Base-by-base conservation (phyloP, 2,888 invertebrate genomes). In the Caenorhabditis sulstoni region DNA sequence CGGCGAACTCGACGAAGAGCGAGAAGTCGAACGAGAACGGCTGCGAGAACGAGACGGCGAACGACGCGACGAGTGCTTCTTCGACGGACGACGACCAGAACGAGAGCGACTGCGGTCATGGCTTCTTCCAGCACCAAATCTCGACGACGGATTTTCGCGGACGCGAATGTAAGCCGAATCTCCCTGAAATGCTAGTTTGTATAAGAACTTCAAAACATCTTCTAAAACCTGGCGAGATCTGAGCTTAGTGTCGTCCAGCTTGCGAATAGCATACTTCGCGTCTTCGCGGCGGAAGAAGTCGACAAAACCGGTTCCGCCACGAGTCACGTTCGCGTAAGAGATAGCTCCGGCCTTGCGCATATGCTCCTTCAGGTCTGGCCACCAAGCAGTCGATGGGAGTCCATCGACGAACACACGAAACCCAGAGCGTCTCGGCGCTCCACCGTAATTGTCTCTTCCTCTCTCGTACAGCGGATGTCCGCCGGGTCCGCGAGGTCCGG, bases 191-290 rank as follows among this genome's bases (percentile, higher is more conserved):
- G 44, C 79, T 37, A 58, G 4, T 35, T 47, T 44, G 11, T 52
- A 22, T 20, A 22, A 20, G n/a, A 11, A 12, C 14, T 35, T 39
- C 41, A n/a, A 9, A 22, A 22, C 7, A n/a, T 12, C 18, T 0
- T 37, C 49, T 80, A 83, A 82, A 91, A 97, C 98, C 94, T 99
- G 98, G 91, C 99, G 98, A 57, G 98, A 98, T 88, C 97, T 93
- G 92, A 99, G 99, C 91, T 98, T 93, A 0, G 98, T 97, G 91
- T 99, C 99, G 89, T 99, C 97, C 83, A 99, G 93, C 90, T 98
- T 97, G 91, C 96, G 96, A 65, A 97, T 95, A 1, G 99, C 99
- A 91, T 99, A 98, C 92, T 97, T 97, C 97, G 99, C 98, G 91
- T 99, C 99, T 90, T 99, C 98, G 88, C 95, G 95, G 8, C 97